phyloP scores from a whole-genome alignment of 1,140 invertebrate genomes.

The Drosophila serrata region DNA sequence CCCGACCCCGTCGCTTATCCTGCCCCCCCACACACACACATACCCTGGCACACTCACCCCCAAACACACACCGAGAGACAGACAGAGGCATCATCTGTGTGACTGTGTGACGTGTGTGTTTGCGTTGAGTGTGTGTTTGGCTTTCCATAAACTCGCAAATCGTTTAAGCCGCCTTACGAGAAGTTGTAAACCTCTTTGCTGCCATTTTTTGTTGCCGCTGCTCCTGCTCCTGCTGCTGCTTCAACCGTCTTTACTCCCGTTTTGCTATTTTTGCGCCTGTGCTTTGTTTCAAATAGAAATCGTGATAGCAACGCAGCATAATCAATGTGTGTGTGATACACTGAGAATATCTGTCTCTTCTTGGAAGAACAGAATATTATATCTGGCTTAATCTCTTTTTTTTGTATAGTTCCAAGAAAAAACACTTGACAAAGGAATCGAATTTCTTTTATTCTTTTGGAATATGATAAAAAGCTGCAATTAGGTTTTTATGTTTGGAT shows the following conservation, averaged over 20 bases:
- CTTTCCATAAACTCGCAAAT: constrained; percentile 83
- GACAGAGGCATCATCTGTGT: constrained; percentile 15
- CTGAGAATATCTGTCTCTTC: constrained; percentile 15
- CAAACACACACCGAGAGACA: not conserved
- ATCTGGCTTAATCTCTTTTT: too few relatives aligned
- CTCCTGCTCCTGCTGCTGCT: constrained; percentile 7
- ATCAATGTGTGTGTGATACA: constrained; percentile 47
- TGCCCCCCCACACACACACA: constrained; percentile 14
- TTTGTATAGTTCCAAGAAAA: not conserved
- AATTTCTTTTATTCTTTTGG: not conserved
- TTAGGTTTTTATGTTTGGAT: not conserved
- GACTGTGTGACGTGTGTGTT: constrained; percentile 49
- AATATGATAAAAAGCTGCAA: too few relatives aligned
- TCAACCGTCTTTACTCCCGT: constrained; percentile 11
- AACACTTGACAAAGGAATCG: not conserved
- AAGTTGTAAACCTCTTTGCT: constrained; percentile 81
- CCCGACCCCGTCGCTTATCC: constrained; percentile 35
- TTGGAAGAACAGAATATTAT: not conserved
- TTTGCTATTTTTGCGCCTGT: constrained; percentile 24
- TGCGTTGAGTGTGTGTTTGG: constrained; percentile 75
- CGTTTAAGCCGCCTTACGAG: constrained; percentile 82
- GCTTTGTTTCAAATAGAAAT: constrained; percentile 60
- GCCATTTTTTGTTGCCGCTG: constrained; percentile 42
- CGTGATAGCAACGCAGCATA: constrained; percentile 68
- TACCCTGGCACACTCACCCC: constrained; percentile 2